These are phyloP conservation scores for Ips nitidus DNA, from an alignment of 1,140 invertebrate genomes.

Conservation along the genomic window DNA sequence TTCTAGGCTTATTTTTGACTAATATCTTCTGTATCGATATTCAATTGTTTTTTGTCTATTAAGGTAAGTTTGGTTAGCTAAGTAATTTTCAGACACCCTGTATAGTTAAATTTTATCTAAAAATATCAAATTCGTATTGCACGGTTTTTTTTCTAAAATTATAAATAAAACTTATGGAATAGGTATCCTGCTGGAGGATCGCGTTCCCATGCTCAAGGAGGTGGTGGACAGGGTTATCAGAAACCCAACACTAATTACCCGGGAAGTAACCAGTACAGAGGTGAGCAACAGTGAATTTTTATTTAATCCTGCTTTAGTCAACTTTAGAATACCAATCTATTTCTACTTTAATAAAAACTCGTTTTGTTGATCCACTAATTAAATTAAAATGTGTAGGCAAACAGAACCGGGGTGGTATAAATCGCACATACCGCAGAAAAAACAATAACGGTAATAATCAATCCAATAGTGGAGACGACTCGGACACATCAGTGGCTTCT, in stretches of 20 bases:
- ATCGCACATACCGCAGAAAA: neutral
- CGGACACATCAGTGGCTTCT: conserved; percentile 5
- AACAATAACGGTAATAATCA: neutral
- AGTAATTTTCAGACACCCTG: too few relatives aligned
- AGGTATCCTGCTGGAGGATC: too few relatives aligned
- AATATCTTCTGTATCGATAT: too few relatives aligned
- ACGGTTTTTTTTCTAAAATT: too few relatives aligned
- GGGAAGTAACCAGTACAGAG: too few relatives aligned
- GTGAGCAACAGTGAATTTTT: neutral
- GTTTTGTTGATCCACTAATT: neutral
- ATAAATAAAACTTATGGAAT: too few relatives aligned
- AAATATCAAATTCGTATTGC: too few relatives aligned
- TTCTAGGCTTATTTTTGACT: too few relatives aligned
- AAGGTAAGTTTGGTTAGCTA: too few relatives aligned
- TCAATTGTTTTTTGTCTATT: too few relatives aligned
- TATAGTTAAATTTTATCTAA: too few relatives aligned
- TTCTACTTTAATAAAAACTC: neutral
- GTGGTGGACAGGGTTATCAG: neutral
- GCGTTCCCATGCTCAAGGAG: too few relatives aligned
- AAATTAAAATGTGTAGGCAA: neutral
- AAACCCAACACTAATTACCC: neutral
- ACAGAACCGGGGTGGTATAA: neutral
- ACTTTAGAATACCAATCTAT: neutral
- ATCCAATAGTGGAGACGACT: conserved; percentile 6
- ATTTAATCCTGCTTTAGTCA: neutral